A percentile compares a stretch with the other conserved stretches of the same genome.
These are phyloP conservation scores for Drosophila kuntzei DNA, from an alignment of 2,888 invertebrate genomes.

Conservation along the genomic window DNA sequence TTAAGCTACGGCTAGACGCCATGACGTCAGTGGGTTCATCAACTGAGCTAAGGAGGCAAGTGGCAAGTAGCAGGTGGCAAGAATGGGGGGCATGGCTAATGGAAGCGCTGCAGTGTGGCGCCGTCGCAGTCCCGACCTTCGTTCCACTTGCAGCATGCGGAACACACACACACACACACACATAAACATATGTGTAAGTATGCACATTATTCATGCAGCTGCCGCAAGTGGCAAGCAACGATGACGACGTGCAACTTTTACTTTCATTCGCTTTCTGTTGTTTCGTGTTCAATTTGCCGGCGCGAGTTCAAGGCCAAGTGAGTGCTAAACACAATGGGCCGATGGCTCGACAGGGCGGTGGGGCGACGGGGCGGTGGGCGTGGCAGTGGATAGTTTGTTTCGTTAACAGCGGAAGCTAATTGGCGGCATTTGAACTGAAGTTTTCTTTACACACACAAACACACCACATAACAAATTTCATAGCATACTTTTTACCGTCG, in stretches of 20 bases:
- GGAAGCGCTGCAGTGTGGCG: conserved; percentile 62
- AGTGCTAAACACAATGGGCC: conserved; percentile 20
- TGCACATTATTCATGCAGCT: conserved; percentile 76
- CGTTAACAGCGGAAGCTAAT: conserved; percentile 58
- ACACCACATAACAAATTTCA: conserved; percentile 20
- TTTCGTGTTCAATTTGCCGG: conserved; percentile 74
- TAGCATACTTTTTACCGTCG: conserved; percentile 60
- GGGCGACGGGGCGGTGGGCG: not conserved
- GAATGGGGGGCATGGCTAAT: conserved; percentile 41
- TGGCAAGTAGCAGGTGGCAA: conserved; percentile 5
- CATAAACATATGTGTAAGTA: conserved; percentile 13
- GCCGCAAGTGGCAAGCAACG: conserved; percentile 60
- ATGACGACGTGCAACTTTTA: conserved; percentile 64
- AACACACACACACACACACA: conserved; percentile 25
- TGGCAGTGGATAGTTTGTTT: conserved; percentile 8
- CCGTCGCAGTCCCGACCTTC: conserved; percentile 59
- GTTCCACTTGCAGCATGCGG: conserved; percentile 56
- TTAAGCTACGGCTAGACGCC: conserved; percentile 40
- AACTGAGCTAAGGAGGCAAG: conserved; percentile 12
- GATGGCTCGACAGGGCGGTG: not conserved
- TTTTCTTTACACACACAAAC: conserved; percentile 14
- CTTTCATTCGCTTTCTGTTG: conserved; percentile 67
- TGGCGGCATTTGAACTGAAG: conserved; percentile 44
- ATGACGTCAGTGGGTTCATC: conserved; percentile 65
- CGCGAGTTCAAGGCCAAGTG: conserved; percentile 73